These are phyloP conservation scores for Glossophaga mutica DNA, from an alignment of 2,797 vertebrate species.

Conservation along the genomic window DNA sequence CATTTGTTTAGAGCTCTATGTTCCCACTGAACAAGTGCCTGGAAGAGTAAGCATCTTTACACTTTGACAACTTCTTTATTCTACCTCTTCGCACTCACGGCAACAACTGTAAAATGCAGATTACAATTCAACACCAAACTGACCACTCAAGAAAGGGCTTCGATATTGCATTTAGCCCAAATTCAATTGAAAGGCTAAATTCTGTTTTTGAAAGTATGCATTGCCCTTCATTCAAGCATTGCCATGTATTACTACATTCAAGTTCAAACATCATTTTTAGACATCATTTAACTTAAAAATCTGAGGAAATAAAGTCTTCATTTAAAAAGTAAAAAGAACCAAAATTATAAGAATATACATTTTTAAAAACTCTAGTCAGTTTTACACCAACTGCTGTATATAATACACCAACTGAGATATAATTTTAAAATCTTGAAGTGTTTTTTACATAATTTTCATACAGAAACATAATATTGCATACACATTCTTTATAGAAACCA, in stretches of 20 bases:
- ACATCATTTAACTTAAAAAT: slow-evolving; percentile 8
- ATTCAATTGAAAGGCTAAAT: background rate
- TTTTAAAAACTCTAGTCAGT: background rate
- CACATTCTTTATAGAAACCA: background rate
- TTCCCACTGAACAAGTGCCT: background rate
- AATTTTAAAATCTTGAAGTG: background rate
- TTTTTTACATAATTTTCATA: background rate
- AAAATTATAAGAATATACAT: background rate
- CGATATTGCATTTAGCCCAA: background rate
- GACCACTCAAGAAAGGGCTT: background rate
- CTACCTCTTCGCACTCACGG: background rate
- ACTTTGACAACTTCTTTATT: background rate
- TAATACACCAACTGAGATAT: background rate
- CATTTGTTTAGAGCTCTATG: background rate
- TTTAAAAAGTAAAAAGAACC: background rate
- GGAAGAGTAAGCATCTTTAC: background rate
- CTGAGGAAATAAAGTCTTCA: background rate
- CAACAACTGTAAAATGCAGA: background rate
- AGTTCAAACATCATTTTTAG: background rate
- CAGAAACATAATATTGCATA: background rate
- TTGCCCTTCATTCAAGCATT: background rate
- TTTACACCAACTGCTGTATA: background rate
- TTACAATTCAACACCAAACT: background rate
- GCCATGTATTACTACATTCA: background rate
- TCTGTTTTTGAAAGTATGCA: background rate